Percentiles rank a stretch among this genome's conserved stretches.
Conservation (phyloP, 1,140 invertebrate genomes). For the Drosophila repleta region DNA sequence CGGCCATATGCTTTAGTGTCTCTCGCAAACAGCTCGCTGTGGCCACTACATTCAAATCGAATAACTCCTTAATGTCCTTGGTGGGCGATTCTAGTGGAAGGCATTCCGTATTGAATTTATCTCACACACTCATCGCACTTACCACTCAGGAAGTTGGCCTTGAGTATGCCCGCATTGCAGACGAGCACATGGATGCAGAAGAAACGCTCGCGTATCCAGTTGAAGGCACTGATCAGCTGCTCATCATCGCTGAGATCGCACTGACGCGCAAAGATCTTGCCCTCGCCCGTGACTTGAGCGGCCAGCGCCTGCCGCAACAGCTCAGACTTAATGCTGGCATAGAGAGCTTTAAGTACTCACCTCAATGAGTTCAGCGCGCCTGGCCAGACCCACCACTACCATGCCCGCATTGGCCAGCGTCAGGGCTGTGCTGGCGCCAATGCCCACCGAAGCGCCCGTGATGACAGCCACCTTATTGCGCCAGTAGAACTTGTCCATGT, state of each 20-base stretch:
- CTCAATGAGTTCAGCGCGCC: conserved; percentile 85
- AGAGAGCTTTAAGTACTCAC: conserved; percentile 7
- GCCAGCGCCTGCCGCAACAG: conserved; percentile 45
- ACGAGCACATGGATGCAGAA: conserved; percentile 69
- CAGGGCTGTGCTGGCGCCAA: conserved; percentile 85
- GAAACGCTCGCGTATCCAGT: conserved; percentile 76
- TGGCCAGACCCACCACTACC: conserved; percentile 86
- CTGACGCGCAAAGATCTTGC: conserved; percentile 77
- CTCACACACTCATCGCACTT: background rate
- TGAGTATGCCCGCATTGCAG: conserved; percentile 79
- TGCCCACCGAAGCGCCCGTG: conserved; percentile 88
- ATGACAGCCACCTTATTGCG: conserved; percentile 87
- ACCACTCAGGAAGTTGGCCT: conserved; percentile 78
- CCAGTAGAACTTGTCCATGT: conserved; percentile 86
- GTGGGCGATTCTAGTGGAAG: conserved; percentile 60
- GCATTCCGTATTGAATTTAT: background rate
- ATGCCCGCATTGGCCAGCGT: conserved; percentile 85
- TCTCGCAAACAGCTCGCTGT: conserved; percentile 86
- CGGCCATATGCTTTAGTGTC: conserved; percentile 85
- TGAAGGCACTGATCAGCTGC: conserved; percentile 85
- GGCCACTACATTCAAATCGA: conserved; percentile 87
- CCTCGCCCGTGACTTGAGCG: conserved; percentile 59
- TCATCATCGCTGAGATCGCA: conserved; percentile 87
- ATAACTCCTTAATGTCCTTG: conserved; percentile 74
- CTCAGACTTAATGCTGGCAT: background rate